Evolutionary conservation across 2,113 vertebrate genomes (phyloP).

Genomic region (Catharus bicknelli): DNA sequence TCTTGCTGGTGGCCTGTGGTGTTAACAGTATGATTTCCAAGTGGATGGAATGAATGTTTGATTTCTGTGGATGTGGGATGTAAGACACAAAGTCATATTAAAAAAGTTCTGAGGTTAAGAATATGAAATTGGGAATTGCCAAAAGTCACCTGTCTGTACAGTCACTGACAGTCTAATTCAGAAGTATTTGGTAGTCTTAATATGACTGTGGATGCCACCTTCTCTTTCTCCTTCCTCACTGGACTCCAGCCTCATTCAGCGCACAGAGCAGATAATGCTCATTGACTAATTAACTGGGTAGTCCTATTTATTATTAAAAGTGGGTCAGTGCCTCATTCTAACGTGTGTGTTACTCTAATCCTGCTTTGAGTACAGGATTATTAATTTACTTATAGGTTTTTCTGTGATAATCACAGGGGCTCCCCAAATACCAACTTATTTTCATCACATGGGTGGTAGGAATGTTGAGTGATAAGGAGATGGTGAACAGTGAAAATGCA

Average conservation of each 20-base stretch:
- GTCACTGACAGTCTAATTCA: neutral
- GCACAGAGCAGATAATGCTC: conserved; percentile 18
- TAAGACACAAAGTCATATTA: neutral
- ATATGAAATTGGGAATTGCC: neutral
- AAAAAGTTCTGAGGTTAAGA: neutral
- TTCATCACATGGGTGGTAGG: neutral
- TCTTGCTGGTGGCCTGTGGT: neutral
- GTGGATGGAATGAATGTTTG: neutral
- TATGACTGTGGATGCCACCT: neutral
- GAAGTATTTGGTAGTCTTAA: neutral
- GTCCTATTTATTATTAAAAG: conserved; percentile 64
- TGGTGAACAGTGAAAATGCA: neutral
- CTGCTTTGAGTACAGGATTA: conserved; percentile 48
- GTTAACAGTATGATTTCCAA: neutral
- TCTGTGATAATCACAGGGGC: conserved; percentile 14
- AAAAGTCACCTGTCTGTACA: neutral
- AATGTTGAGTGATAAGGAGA: neutral
- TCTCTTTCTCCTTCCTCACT: neutral
- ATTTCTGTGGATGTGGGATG: neutral
- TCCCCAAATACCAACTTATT: neutral
- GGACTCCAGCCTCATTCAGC: neutral
- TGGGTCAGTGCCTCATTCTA: conserved; percentile 63
- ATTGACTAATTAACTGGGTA: conserved; percentile 59
- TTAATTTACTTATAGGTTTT: conserved; percentile 58
- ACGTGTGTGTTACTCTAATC: conserved; percentile 46